Evolutionary conservation across 2,888 invertebrate genomes (phyloP).

Genomic region (Byasa hedistus): DNA sequence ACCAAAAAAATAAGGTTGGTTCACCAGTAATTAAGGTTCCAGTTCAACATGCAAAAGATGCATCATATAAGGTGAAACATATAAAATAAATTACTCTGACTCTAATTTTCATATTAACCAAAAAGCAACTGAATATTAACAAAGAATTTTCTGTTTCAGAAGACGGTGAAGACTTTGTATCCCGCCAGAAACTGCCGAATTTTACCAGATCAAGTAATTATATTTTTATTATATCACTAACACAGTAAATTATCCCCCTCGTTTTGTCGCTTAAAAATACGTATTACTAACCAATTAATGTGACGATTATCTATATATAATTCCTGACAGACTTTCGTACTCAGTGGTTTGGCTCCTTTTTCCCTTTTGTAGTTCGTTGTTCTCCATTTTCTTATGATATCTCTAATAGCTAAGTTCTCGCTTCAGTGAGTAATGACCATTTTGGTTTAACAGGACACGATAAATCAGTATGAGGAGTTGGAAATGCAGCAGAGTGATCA

Average conservation of each 20-base stretch:
- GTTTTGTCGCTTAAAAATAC: no score
- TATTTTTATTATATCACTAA: neutral
- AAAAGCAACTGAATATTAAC: conserved; percentile 4
- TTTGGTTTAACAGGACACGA: conserved; percentile 49
- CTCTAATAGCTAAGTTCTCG: neutral
- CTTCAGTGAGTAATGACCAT: neutral
- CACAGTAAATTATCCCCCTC: no score
- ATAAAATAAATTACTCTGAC: neutral
- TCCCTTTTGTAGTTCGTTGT: no score
- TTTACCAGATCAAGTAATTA: conserved; percentile 50
- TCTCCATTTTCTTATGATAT: no score
- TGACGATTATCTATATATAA: no score
- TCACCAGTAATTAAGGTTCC: conserved; percentile 47
- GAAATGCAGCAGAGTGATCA: conserved; percentile 42
- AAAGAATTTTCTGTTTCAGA: conserved; percentile 30
- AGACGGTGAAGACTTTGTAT: conserved; percentile 33
- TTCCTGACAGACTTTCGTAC: no score
- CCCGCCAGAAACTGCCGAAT: conserved; percentile 32
- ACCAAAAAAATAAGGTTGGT: conserved; percentile 36
- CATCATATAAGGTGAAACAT: neutral
- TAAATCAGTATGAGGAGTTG: conserved; percentile 52
- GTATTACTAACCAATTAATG: no score
- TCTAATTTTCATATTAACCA: neutral
- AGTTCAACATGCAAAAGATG: conserved; percentile 38
- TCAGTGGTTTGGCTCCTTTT: no score